Evolutionary conservation across 1,140 invertebrate species (phyloP), one percentile per base, ranked within the genome.

Genomic region (Halesus radiatus): DNA sequence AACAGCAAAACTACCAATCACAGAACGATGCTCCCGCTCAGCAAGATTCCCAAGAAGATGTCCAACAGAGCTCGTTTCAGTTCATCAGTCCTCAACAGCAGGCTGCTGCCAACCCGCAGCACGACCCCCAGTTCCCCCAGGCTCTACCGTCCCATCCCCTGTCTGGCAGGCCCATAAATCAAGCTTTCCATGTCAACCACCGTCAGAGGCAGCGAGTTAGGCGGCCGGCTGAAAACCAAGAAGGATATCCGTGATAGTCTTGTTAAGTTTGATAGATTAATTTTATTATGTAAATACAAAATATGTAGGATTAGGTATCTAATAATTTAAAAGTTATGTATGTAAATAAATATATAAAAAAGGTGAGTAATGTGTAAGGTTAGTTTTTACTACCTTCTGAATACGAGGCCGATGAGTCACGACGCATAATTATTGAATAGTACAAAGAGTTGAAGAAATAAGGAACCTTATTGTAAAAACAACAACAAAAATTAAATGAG

Each of bases 181-280:
- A 81, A 80, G 74, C 84, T 29, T 89, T 80, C 78, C 87, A 87
- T 58, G 89, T 88, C 8, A 58, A 75, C 77, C 88, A 88, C 82
- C 86, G 86, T 8, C 85, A 88, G 45, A 88, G 88, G 80, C 86
- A 86, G 8, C 87, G 88, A 0, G 84, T 88, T 26, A 86, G 88
- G 70, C 82, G 87, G 32, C 88, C 88, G 3, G 81, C 88, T 6
- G 87, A 88, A 60, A 87, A 89, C 76, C 58, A 66, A 76, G 72
- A 58, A 58, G 68, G 18, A 3, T 18, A 50, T 4, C 32, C n/a
- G 23, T 45, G 62, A 60, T 56, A 76, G 37, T 13, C 8, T 73
- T 53, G 37, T 45, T 45, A 45, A 13, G 37, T 45, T 45, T 45
- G 37, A 45, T 45, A 45, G 37, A 45, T 45, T 45, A 45, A 45